Base-by-base conservation (phyloP, 1,140 invertebrate genomes). In the Micrasema longulum region DNA sequence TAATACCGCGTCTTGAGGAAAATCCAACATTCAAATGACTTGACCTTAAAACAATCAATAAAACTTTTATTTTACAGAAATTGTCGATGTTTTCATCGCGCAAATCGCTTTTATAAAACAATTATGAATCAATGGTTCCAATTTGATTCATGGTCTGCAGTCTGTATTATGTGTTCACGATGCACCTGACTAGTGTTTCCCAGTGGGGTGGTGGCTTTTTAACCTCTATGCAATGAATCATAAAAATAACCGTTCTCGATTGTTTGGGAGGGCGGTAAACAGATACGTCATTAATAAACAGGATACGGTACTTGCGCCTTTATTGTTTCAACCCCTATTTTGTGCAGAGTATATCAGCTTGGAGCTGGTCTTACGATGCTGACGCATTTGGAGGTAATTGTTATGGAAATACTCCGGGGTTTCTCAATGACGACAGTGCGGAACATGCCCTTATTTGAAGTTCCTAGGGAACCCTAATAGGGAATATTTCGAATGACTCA, bases 341-440 rank as follows among this genome's bases (percentile, higher is more conserved):
- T 9, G 36, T 6, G 14, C 14, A 12, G 35, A 14, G 10, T 10
- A 16, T 1, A 20, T 10, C n/a, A 20, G 1, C 45, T 48, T 18
- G 45, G 9, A 9, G 45, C 20, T 22, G 18, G 20, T 55, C 14
- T 22, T 55, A 35, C 26, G 26, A 55, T 55, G 12, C 47, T 66
- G 64, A 66, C 64, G 64, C 47, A 66, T 66, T 66, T 53, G 9
- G 45, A 47, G 47, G 31, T 66, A 66, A 66, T 66, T 66, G 47
- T 66, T 66, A 66, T 66, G 64, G 45, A 20, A 66, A 66, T 66
- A 31, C 26, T 26, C 45, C n/a, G 62, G 63, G 60, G 60, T 45
- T 47, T 41, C 26, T 0, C 26, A 31, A 31, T 31, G 26, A 31
- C 26, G n/a, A 18, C 11, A 22, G 48, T 18, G 48, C 16, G 18